These are phyloP conservation scores for Nasonovia ribisnigri DNA, from an alignment of 2,888 invertebrate species.

Conservation along the genomic window DNA sequence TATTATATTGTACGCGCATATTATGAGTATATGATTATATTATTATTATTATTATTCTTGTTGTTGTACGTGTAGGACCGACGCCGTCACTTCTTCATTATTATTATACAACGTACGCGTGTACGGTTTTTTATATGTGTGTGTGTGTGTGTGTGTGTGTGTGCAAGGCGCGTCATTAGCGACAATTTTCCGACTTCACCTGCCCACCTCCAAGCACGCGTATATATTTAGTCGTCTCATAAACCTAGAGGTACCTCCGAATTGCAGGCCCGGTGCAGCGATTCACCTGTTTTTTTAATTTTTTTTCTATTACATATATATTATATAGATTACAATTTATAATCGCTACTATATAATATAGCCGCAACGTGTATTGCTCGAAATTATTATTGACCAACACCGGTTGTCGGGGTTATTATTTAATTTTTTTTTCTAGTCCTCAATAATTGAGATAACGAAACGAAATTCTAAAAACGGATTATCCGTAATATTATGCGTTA, in stretches of 20 bases:
- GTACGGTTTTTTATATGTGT: neutral
- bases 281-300: constrained; percentile 53
- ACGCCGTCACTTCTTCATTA: neutral
- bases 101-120: neutral
- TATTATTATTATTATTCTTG: neutral
- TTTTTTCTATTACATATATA: neutral
- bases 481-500: neutral
- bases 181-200: constrained; percentile 63
- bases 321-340: neutral
- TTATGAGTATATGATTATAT: neutral
- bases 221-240: neutral
- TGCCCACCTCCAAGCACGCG: constrained; percentile 26
- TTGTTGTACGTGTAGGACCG: neutral
- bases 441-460: neutral
- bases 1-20: constrained; percentile 1
- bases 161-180: constrained; percentile 50
- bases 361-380: neutral
- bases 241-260: neutral
- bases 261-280: constrained; percentile 49
- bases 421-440: neutral
- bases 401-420: constrained; percentile 8
- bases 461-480: neutral
- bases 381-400: constrained; percentile 17
- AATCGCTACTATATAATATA: neutral
- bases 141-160: neutral